phyloP scores from a whole-genome alignment of 2,113 vertebrate genomes.

The Tylochromis polylepis region DNA sequence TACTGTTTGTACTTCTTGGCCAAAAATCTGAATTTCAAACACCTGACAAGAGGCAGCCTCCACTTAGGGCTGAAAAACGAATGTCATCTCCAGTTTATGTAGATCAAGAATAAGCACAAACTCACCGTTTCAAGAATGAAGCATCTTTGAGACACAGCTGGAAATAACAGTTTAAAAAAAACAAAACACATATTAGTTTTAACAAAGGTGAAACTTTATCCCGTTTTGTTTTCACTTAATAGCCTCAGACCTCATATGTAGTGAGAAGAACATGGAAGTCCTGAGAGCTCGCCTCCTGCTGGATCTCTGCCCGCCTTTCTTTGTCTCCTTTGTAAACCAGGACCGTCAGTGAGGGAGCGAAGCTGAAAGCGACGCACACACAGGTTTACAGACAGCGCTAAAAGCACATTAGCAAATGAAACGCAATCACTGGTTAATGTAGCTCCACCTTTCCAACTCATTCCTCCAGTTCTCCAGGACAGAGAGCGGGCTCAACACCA shows the following conservation, averaged over 20 bases:
- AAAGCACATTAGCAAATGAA: neutral
- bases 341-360: constrained; percentile 79
- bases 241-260: constrained; percentile 80
- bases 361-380: constrained; percentile 56
- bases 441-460: constrained; percentile 77
- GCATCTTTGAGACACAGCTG: constrained; percentile 89
- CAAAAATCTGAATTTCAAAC: too few relatives aligned
- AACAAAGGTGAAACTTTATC: neutral
- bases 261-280: constrained; percentile 80
- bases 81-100: neutral
- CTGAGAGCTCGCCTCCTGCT: constrained; percentile 46
- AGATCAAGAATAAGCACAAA: neutral
- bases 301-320: constrained; percentile 76
- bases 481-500: constrained; percentile 87
- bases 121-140: constrained; percentile 81
- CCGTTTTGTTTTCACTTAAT: neutral
- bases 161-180: constrained; percentile 25
- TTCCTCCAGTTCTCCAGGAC: constrained; percentile 88
- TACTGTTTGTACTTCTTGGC: too few relatives aligned
- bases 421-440: neutral
- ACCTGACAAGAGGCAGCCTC: too few relatives aligned
- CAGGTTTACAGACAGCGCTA: neutral
- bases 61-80: too few relatives aligned
- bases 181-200: neutral
- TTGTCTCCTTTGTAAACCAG: constrained; percentile 81